Evolutionary conservation across 1,140 invertebrate species (phyloP).

Genomic region (Aradophagus sp.): DNA sequence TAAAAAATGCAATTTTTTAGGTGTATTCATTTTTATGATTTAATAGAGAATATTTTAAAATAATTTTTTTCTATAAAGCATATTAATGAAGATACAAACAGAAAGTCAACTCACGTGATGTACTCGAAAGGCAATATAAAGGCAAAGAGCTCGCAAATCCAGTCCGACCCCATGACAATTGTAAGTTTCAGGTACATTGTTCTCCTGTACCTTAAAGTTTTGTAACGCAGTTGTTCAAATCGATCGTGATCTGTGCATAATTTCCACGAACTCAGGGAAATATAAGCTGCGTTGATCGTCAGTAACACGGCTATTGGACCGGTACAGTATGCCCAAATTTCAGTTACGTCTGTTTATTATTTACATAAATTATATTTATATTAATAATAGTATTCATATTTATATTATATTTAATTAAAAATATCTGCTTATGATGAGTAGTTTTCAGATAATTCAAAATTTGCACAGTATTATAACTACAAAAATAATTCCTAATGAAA

Average conservation of each 20-base stretch:
- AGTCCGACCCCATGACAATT: constrained; percentile 29
- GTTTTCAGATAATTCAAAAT: too few species aligned
- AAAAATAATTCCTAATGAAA: too few species aligned
- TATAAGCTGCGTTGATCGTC: constrained; percentile 21
- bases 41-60: too few species aligned
- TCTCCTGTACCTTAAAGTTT: constrained; percentile 37
- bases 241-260: constrained; percentile 5
- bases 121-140: constrained; percentile 24
- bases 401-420: too few species aligned
- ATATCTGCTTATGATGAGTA: too few species aligned
- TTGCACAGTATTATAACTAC: too few species aligned
- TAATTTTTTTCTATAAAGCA: too few species aligned
- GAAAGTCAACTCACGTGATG: constrained; percentile 71
- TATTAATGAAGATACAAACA: too few species aligned
- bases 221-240: constrained; percentile 32
- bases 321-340: constrained; percentile 35
- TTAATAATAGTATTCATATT: too few species aligned
- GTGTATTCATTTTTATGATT: too few species aligned
- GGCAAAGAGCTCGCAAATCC: constrained; percentile 28
- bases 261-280: constrained; percentile 26
- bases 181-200: constrained; percentile 22
- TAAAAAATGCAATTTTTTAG: too few species aligned
- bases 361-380: not conserved
- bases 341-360: constrained; percentile 2
- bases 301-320: constrained; percentile 34